Conservation (phyloP, 2,888 invertebrate species). For the Chrysomela aeneicollis region DNA sequence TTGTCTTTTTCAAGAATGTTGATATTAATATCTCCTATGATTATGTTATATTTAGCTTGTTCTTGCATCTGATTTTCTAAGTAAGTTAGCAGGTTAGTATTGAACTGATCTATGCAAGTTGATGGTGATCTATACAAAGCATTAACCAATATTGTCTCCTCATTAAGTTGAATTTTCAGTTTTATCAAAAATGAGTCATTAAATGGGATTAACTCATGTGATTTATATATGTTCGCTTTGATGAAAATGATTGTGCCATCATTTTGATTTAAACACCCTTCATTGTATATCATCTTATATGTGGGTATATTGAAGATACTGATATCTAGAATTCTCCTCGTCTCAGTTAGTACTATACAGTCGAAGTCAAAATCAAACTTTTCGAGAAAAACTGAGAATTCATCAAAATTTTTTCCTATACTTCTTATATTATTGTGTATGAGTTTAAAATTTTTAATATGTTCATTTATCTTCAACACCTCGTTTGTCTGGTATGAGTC, state of each 20-base stretch:
- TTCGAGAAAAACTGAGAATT: background rate
- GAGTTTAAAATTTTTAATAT: background rate
- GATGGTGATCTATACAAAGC: too few species aligned
- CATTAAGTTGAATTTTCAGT: background rate
- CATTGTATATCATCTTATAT: slow-evolving; percentile 12
- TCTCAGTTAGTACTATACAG: slow-evolving; percentile 7
- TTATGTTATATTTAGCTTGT: background rate
- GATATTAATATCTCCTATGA: background rate
- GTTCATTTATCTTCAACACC: background rate
- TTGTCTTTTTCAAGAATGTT: slow-evolving; percentile 10
- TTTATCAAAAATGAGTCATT: slow-evolving; percentile 6
- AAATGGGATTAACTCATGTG: slow-evolving; percentile 2
- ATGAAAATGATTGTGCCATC: slow-evolving; percentile 17
- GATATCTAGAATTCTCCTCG: slow-evolving; percentile 9
- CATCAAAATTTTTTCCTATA: slow-evolving; percentile 11
- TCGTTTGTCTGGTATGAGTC: background rate
- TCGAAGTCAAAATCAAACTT: background rate
- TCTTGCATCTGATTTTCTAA: background rate
- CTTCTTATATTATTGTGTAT: slow-evolving; percentile 19
- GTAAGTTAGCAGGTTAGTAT: background rate
- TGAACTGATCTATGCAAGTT: background rate
- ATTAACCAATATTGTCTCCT: background rate
- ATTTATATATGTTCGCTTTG: slow-evolving; percentile 3
- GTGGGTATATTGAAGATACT: background rate
- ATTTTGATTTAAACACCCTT: slow-evolving; percentile 12